Conservation (phyloP, 2,113 vertebrate species). For the Benitochromis conjunctus region DNA sequence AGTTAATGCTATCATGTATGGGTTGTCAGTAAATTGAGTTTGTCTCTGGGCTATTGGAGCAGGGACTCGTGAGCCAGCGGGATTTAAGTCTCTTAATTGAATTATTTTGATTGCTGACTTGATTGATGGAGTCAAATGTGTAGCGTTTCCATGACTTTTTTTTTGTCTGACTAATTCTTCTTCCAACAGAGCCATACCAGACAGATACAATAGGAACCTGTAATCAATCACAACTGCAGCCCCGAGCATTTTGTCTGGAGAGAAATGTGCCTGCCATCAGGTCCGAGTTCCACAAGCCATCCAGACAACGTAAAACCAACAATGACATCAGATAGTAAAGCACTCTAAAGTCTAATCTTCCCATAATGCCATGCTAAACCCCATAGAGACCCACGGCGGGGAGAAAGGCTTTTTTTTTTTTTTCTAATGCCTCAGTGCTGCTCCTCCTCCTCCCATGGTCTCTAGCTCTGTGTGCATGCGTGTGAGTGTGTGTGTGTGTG, state of each 20-base stretch:
- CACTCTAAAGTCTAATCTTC: slow-evolving; percentile 70
- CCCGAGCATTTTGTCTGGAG: slow-evolving; percentile 39
- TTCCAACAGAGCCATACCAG: slow-evolving; percentile 63
- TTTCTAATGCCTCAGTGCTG: slow-evolving; percentile 22
- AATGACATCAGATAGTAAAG: slow-evolving; percentile 72
- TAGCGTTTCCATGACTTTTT: slow-evolving; percentile 53
- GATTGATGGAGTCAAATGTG: slow-evolving; percentile 78
- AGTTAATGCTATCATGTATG: slow-evolving; percentile 68
- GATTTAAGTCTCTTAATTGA: slow-evolving; percentile 74
- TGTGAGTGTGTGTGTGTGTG: slow-evolving; percentile 19
- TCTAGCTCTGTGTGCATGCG: slow-evolving; percentile 32
- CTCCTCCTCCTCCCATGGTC: slow-evolving; percentile 61
- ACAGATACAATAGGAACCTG: slow-evolving; percentile 71
- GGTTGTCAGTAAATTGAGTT: slow-evolving; percentile 72
- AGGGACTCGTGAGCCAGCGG: slow-evolving; percentile 63
- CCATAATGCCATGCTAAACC: slow-evolving; percentile 73
- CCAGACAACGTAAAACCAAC: slow-evolving; percentile 67
- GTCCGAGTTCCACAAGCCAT: slow-evolving; percentile 55
- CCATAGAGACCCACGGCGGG: slow-evolving; percentile 58
- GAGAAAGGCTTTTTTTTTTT: slow-evolving; percentile 56
- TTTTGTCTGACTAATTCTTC: slow-evolving; percentile 69
- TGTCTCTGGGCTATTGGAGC: slow-evolving; percentile 63
- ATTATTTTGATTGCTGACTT: slow-evolving; percentile 78
- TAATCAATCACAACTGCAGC: slow-evolving; percentile 70
- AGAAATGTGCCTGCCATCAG: slow-evolving; percentile 60